Evolutionary conservation across 2,113 vertebrate genomes (phyloP).

Genomic region (Columbina picui): DNA sequence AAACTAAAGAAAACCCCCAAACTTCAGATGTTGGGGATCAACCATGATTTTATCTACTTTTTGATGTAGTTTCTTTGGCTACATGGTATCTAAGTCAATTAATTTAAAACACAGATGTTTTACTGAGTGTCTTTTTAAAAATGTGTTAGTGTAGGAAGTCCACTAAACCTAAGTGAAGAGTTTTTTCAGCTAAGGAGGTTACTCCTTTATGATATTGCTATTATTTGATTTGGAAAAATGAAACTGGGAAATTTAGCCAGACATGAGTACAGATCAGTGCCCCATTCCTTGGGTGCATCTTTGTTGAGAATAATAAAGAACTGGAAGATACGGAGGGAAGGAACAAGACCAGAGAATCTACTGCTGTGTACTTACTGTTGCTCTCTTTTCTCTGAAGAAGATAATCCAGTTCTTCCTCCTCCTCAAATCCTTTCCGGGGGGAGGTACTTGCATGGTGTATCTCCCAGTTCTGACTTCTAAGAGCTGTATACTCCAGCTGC

Average conservation of each 20-base stretch:
- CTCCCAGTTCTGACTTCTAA: background rate
- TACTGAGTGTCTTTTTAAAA: background rate
- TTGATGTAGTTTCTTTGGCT: background rate
- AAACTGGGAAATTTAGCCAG: background rate
- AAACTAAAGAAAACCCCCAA: background rate
- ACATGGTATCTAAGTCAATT: background rate
- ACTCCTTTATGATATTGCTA: background rate
- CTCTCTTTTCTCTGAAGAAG: background rate
- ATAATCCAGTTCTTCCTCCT: background rate
- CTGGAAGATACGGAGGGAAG: fast-evolving
- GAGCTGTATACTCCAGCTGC: background rate
- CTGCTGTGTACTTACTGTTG: background rate
- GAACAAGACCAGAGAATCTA: background rate
- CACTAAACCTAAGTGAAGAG: background rate
- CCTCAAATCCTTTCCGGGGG: background rate
- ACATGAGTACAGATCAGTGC: background rate
- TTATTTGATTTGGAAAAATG: background rate
- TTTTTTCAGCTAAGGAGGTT: background rate
- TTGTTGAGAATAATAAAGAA: background rate
- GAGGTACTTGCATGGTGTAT: background rate
- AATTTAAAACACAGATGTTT: background rate
- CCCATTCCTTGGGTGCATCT: fast-evolving
- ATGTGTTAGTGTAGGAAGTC: background rate
- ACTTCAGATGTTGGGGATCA: background rate
- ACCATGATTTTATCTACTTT: background rate